A percentile compares a stretch with the other conserved stretches of the same genome.
phyloP scores from a whole-genome alignment of 2,113 vertebrate genomes.

The Argyrosomus japonicus region DNA sequence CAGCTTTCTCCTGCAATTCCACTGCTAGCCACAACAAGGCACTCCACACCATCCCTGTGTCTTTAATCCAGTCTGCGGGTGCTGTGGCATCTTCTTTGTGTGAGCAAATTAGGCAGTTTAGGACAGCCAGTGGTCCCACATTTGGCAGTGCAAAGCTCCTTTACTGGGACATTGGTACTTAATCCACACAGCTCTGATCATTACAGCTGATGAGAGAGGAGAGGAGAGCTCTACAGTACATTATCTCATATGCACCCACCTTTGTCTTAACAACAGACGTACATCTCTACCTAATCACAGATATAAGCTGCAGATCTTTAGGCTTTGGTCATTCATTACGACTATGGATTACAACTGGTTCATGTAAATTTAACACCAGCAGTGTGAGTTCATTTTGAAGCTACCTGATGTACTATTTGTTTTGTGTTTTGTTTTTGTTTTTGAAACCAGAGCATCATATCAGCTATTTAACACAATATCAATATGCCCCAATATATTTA shows the following conservation, averaged over 20 bases:
- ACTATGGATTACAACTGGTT: neutral
- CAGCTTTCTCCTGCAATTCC: constrained; percentile 59
- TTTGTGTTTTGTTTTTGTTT: neutral
- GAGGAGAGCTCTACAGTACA: constrained; percentile 28
- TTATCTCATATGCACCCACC: constrained; percentile 39
- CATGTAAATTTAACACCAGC: neutral
- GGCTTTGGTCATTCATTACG: neutral
- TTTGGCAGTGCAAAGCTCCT: constrained; percentile 77
- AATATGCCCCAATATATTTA: neutral
- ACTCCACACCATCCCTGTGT: constrained; percentile 47
- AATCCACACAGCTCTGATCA: constrained; percentile 76
- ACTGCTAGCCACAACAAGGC: constrained; percentile 68
- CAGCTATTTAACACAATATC: neutral
- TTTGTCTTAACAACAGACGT: constrained; percentile 24
- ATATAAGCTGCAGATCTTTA: neutral
- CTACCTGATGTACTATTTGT: neutral
- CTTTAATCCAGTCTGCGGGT: constrained; percentile 46
- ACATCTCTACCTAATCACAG: constrained; percentile 27
- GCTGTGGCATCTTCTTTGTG: constrained; percentile 58
- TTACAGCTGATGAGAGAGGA: constrained; percentile 65
- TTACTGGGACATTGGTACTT: constrained; percentile 76
- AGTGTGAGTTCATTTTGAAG: neutral
- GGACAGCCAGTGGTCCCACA: constrained; percentile 72
- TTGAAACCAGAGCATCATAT: neutral
- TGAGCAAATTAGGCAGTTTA: constrained; percentile 80